Evolutionary conservation across 2,797 vertebrate genomes (phyloP).

Genomic region (Oryzias sinensis): DNA sequence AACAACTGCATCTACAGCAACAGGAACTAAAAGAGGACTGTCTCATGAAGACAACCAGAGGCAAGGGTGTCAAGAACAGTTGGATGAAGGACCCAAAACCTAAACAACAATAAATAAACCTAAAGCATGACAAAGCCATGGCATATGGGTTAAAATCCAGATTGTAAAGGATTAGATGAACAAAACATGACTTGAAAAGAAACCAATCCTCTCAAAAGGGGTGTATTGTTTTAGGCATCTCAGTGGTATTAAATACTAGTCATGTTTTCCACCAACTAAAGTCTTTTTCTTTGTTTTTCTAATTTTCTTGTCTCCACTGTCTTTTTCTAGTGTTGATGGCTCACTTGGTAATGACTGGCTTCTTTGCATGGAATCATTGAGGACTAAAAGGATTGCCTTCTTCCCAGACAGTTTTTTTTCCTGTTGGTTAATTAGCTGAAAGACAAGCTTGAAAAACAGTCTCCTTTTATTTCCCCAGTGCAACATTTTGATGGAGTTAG

Average conservation of each 20-base stretch:
- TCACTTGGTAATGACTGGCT: slow-evolving; percentile 65
- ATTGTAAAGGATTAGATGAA: too few species aligned
- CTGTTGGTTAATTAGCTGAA: slow-evolving; percentile 75
- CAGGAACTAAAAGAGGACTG: slow-evolving; percentile 17
- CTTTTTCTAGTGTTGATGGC: slow-evolving; percentile 75
- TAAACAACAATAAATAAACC: too few species aligned
- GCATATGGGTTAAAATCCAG: too few species aligned
- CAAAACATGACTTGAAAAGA: too few species aligned
- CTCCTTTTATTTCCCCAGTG: slow-evolving; percentile 71
- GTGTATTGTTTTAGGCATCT: slow-evolving; percentile 13
- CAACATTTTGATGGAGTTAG: slow-evolving; percentile 53
- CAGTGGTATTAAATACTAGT: slow-evolving; percentile 50
- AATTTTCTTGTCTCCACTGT: slow-evolving; percentile 15
- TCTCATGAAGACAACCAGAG: slow-evolving; percentile 14
- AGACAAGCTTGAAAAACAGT: slow-evolving; percentile 60
- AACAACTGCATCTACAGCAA: slow-evolving; percentile 19
- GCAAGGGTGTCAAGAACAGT: background rate
- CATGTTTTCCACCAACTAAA: slow-evolving; percentile 59
- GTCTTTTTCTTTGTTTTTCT: slow-evolving; percentile 12
- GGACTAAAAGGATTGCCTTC: slow-evolving; percentile 37
- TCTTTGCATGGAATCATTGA: slow-evolving; percentile 30
- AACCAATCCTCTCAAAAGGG: background rate
- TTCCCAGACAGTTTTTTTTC: slow-evolving; percentile 52
- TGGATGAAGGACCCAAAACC: too few species aligned
- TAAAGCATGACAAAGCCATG: too few species aligned